Evolutionary conservation across 2,797 vertebrate species (phyloP), one percentile per base, ranked within the genome.

Genomic region (Borostomias antarcticus): DNA sequence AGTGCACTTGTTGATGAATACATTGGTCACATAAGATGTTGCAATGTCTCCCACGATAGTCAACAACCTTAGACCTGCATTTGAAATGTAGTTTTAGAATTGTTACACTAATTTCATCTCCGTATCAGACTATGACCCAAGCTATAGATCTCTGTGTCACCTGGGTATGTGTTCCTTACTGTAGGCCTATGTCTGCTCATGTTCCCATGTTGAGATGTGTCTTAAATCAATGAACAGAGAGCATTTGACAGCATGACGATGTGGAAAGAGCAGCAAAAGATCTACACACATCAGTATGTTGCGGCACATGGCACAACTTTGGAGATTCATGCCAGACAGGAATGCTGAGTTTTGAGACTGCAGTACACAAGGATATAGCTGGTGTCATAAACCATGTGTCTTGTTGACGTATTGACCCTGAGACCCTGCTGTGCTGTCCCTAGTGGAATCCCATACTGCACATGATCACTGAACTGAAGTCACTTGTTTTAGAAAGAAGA

Each of bases 401-500:
- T 68, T 69, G 74, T 77, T 77, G 83, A 79, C 68, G 75, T 72
- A 79, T 70, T 19, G 60, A 75, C 82, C 70, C 81, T 51, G 48
- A 3, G 65, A 17, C 58, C 32, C 72, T 72, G 70, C 54, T 62
- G 65, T 64, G 67, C 56, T 70, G 64, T 70, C 62, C 40, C 75
- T 70, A 68, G 25, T 53, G 15, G 15, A 40, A 10, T 23, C 7
- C 33, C 15, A 52, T 58, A 9, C 23, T 11, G 50, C 9, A 8
- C 63, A 56, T 56, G 29, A 56, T 56, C n/a, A 56, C 30, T 32
- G 53, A 56, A 3, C 7, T 33, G 2, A 51, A 8, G n/a, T n/a
- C n/a, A n/a, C n/a, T n/a, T n/a, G n/a, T n/a, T n/a, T n/a, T n/a
- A n/a, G n/a, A n/a, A n/a, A n/a, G n/a, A n/a, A n/a, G n/a, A n/a